These are phyloP conservation scores for Vannuccia rotundouncinata DNA, from an alignment of 2,888 invertebrate species.

Conservation along the genomic window DNA sequence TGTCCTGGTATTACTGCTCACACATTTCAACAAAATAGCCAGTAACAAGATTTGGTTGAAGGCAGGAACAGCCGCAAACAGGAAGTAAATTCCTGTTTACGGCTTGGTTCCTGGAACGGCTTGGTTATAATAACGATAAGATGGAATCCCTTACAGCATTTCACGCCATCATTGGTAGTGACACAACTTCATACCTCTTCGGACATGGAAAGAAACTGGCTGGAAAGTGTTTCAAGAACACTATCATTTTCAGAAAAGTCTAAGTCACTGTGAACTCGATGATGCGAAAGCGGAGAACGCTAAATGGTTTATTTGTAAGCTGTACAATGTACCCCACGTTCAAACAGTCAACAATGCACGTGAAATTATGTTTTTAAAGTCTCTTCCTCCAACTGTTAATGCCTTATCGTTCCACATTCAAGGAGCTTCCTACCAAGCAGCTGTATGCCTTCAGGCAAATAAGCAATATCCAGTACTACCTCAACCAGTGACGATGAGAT, in stretches of 20 bases:
- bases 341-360: neutral
- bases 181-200: conserved; percentile 20
- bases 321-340: conserved; percentile 3
- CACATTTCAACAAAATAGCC: conserved; percentile 34
- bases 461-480: no score
- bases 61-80: conserved; percentile 26
- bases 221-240: no score
- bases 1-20: conserved; percentile 32
- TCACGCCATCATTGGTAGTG: conserved; percentile 13
- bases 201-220: conserved; percentile 37
- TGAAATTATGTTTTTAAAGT: conserved; percentile 19
- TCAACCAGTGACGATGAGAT: no score
- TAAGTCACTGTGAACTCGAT: conserved; percentile 20
- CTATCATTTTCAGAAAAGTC: conserved; percentile 7
- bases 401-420: no score
- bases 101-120: neutral
- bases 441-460: no score
- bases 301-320: conserved; percentile 21
- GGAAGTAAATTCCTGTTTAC: neutral
- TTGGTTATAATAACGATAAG: conserved; percentile 12
- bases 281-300: conserved; percentile 1
- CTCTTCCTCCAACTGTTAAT: conserved; percentile 20
- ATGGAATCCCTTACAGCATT: conserved; percentile 11
- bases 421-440: no score
- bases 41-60: conserved; percentile 23